phyloP scores from a whole-genome alignment of 2,888 invertebrate species.

The Argyra leucocephala region DNA sequence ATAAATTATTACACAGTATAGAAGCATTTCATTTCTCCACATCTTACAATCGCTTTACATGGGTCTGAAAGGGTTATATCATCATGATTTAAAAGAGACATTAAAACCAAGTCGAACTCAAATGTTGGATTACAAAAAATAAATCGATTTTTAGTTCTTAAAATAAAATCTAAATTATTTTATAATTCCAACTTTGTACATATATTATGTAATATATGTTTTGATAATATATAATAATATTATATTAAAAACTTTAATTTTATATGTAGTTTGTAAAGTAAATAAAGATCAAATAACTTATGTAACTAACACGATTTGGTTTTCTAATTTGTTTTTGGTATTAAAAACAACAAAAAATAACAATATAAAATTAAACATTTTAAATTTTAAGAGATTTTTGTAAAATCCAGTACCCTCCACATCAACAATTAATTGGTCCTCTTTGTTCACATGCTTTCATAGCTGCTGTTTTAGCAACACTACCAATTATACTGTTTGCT shows the following conservation, averaged over 20 bases:
- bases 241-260: background rate
- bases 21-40: no score
- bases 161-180: background rate
- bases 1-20: no score
- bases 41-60: no score
- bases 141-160: background rate
- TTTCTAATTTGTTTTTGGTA: no score
- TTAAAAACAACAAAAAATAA: no score
- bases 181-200: background rate
- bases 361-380: background rate
- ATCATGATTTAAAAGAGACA: no score
- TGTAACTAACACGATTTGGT: background rate
- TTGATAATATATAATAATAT: background rate
- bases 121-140: no score
- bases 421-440: constrained; percentile 60
- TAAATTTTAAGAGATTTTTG: background rate
- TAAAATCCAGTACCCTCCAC: constrained; percentile 36
- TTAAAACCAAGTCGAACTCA: no score
- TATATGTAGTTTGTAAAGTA: background rate
- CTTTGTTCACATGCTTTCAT: constrained; percentile 76
- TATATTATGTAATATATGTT: no score
- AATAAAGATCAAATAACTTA: background rate
- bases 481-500: constrained; percentile 55
- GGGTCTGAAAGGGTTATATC: no score
- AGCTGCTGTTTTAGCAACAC: constrained; percentile 62